Evolutionary conservation across 1,140 invertebrate species (phyloP), one percentile per base, ranked within the genome.

Genomic region (Drosophila aff.): DNA sequence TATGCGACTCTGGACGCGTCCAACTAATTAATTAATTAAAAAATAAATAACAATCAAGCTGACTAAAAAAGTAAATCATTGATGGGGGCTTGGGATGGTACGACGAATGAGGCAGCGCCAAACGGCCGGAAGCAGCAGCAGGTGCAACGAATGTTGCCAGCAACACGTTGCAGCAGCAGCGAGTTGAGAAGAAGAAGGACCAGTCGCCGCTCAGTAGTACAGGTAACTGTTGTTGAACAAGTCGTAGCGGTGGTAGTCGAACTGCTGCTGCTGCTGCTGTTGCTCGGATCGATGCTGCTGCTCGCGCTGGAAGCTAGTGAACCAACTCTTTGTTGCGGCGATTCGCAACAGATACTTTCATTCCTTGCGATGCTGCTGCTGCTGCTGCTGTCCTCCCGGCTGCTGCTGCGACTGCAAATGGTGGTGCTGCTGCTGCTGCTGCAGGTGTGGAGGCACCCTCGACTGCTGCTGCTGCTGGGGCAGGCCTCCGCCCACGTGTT

Each of bases 281-380:
- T 79, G 78, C 50, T 75, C 74, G 69, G 53, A 47, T 43, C 68
- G 67, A 50, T 73, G 72, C 9, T 84, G 81, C 46, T 91, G 81
- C 53, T 76, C 77, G 38, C 80, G 78, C 55, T 90, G 84, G 80
- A 89, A 84, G 53, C 81, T 89, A 64, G 77, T 81, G 50, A 92
- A 91, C 91, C 91, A 92, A 83, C 83, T 81, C 81, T 76, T 85
- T 79, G 84, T 89, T 89, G 84, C 84, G 76, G 91, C 87, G 68
- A 91, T 81, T 61, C 91, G 91, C 82, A 90, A 79, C 83, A 92
- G 76, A 68, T 91, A 91, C 76, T 92, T 92, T 92, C 91, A 92
- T 92, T 92, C 91, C 79, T 92, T 92, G 73, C 87, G 91, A 16
- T 92, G 91, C 63, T 84, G 87, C 41, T 69, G 63, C 18, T 69